A percentile compares a stretch with the other conserved stretches of the same genome.
Conservation (phyloP, 2,797 vertebrate species). For the Simalia tracyae region DNA sequence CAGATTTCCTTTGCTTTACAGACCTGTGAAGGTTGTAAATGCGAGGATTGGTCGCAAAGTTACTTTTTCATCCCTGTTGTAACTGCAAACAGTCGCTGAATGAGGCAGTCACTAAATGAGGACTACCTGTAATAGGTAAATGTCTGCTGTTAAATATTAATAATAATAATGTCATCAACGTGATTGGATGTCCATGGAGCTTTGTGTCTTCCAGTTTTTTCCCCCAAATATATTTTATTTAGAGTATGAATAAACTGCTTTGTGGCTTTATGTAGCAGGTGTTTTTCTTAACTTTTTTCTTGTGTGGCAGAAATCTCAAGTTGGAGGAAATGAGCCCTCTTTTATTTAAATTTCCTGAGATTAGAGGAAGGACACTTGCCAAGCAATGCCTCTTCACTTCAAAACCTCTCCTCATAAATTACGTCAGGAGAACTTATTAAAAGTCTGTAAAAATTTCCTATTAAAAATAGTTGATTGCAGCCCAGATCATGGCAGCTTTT, state of each 20-base stretch:
- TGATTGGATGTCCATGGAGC: not conserved
- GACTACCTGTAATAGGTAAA: not conserved
- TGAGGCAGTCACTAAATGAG: not conserved
- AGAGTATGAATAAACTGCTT: slow-evolving; percentile 45
- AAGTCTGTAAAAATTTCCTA: slow-evolving; percentile 84
- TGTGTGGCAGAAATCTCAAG: slow-evolving; percentile 69
- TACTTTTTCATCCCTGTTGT: too few species aligned
- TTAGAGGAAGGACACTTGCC: slow-evolving; percentile 89
- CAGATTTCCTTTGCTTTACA: not conserved
- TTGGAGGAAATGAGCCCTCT: slow-evolving; percentile 79
- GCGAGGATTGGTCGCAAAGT: not conserved
- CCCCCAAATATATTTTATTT: slow-evolving; percentile 32
- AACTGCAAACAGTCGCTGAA: not conserved
- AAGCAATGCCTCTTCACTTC: slow-evolving; percentile 93
- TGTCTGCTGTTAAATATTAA: slow-evolving; percentile 1
- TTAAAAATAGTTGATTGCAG: slow-evolving; percentile 86
- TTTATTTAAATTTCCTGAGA: slow-evolving; percentile 85
- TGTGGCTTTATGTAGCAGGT: slow-evolving; percentile 69
- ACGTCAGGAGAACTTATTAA: slow-evolving; percentile 86
- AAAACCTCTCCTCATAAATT: slow-evolving; percentile 91
- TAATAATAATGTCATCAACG: not conserved
- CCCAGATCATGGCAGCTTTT: slow-evolving; percentile 83
- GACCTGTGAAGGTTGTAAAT: not conserved
- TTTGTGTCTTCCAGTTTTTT: slow-evolving; percentile 41
- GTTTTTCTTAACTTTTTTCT: slow-evolving; percentile 74